Base-by-base conservation (phyloP, 2,888 invertebrate species). In the Aelia acuminata region DNA sequence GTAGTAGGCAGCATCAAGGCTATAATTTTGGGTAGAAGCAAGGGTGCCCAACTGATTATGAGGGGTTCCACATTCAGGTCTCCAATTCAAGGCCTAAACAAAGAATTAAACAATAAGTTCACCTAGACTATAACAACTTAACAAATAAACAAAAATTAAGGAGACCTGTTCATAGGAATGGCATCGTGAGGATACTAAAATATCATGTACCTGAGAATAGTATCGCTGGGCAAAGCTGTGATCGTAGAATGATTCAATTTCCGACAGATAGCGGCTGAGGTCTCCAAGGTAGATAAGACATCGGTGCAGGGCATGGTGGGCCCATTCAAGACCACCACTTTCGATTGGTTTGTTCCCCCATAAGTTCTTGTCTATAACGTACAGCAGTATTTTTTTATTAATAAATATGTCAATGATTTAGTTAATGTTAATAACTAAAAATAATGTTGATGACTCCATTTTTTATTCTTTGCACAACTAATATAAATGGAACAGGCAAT, bases 21-120 rank as follows among this genome's bases (percentile, higher is more conserved):
- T 96, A 92, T 96, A 95, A 92, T 97, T 97, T 91, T 94, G 95
- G 87, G 95, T 95, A 91, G 96, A 95, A 89, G 95, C 95, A 87
- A 99, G 93, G 31, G 98, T 98, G 1, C 98, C 98, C 91, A 99
- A 93, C 93, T 98, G 98, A 93, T 99, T 98, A 92, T 97, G 96
- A 3, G 98, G 97, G 96, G 98, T 97, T 84, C 98, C 98, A 92
- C 95, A 94, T 48, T 95, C 94, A 85, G 96, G 95, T 92, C 96
- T 96, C 89, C 96, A 94, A 90, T 95, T 94, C 90, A 96, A 94
- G 63, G 97, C 97, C 93, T 96, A 96, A 90, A 95, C 89, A 90
- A 48, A 85, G 15, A 89, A 89, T 85, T 87, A 85, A 31, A 48
- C 18, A 63, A 57, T 57, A 13, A 57, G 13, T 26, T 31, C 7